These are phyloP conservation scores for Drosophila trapezifrons DNA, from an alignment of 1,140 invertebrate species.

Conservation along the genomic window DNA sequence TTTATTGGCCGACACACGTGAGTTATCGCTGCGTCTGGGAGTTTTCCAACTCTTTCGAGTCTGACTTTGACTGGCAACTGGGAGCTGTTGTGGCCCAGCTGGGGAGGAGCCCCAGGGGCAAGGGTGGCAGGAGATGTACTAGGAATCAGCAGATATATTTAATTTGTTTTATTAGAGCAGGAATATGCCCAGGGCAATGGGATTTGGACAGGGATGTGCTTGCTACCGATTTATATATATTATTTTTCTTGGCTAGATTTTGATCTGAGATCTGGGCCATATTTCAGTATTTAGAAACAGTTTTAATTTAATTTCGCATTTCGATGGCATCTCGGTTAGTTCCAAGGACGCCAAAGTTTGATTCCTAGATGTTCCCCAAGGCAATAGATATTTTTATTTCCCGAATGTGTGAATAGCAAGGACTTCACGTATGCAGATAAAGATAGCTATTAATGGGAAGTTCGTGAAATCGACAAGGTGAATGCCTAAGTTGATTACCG, in stretches of 20 bases:
- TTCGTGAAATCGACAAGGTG: conserved; percentile 2
- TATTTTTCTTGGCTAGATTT: no score
- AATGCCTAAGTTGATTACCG: background rate
- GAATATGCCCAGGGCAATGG: background rate
- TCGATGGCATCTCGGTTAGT: no score
- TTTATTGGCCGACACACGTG: conserved; percentile 60
- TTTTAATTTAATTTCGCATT: no score
- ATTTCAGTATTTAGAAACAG: no score
- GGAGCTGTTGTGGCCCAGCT: no score
- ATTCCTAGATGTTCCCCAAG: no score
- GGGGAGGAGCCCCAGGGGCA: no score
- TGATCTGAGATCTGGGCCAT: no score
- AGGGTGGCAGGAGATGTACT: background rate
- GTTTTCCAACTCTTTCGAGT: conserved; percentile 60
- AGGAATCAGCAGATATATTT: background rate
- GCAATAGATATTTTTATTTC: no score
- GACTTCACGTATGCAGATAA: no score
- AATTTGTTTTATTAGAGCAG: background rate
- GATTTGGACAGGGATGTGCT: background rate
- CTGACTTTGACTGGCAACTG: conserved; percentile 46
- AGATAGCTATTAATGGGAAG: background rate
- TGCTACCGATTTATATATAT: background rate
- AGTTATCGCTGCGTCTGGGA: conserved; percentile 42
- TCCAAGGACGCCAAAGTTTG: no score
- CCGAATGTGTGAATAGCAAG: no score